These are phyloP conservation scores for Picathartes gymnocephalus DNA, from an alignment of 2,113 vertebrate genomes.

Conservation along the genomic window DNA sequence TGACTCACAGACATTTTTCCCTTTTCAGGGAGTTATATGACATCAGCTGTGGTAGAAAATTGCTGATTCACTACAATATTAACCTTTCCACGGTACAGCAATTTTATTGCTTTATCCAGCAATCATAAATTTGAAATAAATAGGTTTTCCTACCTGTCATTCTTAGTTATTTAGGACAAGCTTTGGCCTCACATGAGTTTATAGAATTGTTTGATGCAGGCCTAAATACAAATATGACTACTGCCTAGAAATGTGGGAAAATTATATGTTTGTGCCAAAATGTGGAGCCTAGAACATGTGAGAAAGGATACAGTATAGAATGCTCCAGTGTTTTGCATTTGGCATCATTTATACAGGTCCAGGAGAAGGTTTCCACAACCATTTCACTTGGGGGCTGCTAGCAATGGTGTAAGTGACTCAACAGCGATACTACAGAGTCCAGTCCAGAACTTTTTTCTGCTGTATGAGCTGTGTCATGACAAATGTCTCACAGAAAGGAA, in stretches of 20 bases:
- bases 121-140: not conserved
- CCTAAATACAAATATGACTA: not conserved
- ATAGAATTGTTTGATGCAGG: not conserved
- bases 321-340: not conserved
- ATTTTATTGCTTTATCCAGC: not conserved
- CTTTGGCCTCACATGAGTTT: not conserved
- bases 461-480: not conserved
- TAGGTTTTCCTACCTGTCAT: not conserved
- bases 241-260: not conserved
- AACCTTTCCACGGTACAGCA: not conserved
- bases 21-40: not conserved
- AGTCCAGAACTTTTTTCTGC: not conserved
- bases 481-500: not conserved
- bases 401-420: not conserved
- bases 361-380: not conserved
- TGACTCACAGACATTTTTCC: not conserved
- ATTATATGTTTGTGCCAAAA: not conserved
- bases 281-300: not conserved
- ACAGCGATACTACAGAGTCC: not conserved
- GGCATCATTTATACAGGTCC: not conserved
- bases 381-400: not conserved
- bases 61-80: not conserved
- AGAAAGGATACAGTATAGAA: not conserved
- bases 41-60: not conserved
- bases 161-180: not conserved